Percentiles rank a stretch among this genome's conserved stretches.
Evolutionary conservation across 1,140 invertebrate genomes (phyloP).

Genomic region (Helicoverpa zea): DNA sequence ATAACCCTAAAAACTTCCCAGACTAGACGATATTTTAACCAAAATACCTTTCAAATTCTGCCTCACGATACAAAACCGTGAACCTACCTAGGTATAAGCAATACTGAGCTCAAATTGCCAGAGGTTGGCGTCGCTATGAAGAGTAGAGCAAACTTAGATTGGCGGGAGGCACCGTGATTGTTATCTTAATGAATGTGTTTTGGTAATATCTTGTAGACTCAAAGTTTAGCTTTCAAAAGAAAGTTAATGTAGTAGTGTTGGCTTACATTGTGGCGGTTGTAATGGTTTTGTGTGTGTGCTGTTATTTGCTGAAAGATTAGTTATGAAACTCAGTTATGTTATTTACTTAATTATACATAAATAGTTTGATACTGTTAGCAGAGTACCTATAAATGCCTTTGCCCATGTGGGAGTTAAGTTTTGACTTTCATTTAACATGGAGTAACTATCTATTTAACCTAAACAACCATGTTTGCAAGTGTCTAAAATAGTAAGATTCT

Average conservation of each 20-base stretch:
- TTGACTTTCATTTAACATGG: too few relatives aligned
- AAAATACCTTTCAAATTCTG: conserved; percentile 2
- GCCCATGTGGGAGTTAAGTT: too few relatives aligned
- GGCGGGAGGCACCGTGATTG: conserved; percentile 36
- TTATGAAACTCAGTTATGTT: too few relatives aligned
- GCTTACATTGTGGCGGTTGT: background rate
- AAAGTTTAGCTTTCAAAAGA: background rate
- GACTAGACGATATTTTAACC: too few relatives aligned
- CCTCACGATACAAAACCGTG: background rate
- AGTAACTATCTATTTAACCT: too few relatives aligned
- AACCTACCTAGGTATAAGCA: background rate
- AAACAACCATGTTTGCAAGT: too few relatives aligned
- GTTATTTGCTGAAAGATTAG: too few relatives aligned
- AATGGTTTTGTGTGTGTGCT: background rate
- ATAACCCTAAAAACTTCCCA: background rate
- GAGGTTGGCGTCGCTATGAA: conserved; percentile 42
- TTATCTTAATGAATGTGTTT: conserved; percentile 50
- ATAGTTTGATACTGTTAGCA: too few relatives aligned
- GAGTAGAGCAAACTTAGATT: conserved; percentile 50
- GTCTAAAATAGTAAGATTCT: too few relatives aligned
- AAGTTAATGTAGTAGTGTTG: background rate
- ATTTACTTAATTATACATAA: too few relatives aligned
- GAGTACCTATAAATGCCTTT: too few relatives aligned
- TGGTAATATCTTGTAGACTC: conserved; percentile 41
- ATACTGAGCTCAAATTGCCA: conserved; percentile 27